Percentiles rank a stretch among this genome's conserved stretches.
These are phyloP conservation scores for Ametastegia equiseti DNA, from an alignment of 2,888 invertebrate genomes.

Conservation along the genomic window DNA sequence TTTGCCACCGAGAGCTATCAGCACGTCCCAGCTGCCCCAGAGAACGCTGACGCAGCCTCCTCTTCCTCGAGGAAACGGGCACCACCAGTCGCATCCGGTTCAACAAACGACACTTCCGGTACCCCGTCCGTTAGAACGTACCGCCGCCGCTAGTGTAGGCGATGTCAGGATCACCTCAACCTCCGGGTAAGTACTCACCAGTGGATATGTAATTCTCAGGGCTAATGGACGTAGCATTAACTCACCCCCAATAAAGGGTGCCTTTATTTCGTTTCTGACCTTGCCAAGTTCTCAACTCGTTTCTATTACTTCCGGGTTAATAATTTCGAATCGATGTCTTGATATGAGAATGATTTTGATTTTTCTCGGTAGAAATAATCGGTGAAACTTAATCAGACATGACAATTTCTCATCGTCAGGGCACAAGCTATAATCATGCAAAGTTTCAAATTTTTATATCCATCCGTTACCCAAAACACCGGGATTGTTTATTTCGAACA, in stretches of 20 bases:
- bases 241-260: conserved; percentile 39
- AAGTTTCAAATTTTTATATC: too few species aligned
- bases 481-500: too few species aligned
- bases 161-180: conserved; percentile 63
- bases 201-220: conserved; percentile 7
- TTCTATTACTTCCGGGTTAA: neutral
- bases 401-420: too few species aligned
- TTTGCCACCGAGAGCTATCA: conserved; percentile 75
- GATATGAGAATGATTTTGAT: too few species aligned
- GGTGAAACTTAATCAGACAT: too few species aligned
- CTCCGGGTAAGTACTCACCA: conserved; percentile 58
- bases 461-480: too few species aligned
- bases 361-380: too few species aligned
- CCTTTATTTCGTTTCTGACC: conserved; percentile 33
- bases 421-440: too few species aligned
- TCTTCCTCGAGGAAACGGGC: conserved; percentile 76
- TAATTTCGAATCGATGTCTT: neutral
- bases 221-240: conserved; percentile 21
- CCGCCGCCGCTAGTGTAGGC: conserved; percentile 63
- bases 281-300: neutral
- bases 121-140: conserved; percentile 56
- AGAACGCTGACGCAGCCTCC: conserved; percentile 75
- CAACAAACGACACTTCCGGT: conserved; percentile 65
- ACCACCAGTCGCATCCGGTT: conserved; percentile 76
- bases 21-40: conserved; percentile 70